These are phyloP conservation scores for Myotis daubentonii DNA, from an alignment of 2,797 vertebrate genomes.

Conservation along the genomic window DNA sequence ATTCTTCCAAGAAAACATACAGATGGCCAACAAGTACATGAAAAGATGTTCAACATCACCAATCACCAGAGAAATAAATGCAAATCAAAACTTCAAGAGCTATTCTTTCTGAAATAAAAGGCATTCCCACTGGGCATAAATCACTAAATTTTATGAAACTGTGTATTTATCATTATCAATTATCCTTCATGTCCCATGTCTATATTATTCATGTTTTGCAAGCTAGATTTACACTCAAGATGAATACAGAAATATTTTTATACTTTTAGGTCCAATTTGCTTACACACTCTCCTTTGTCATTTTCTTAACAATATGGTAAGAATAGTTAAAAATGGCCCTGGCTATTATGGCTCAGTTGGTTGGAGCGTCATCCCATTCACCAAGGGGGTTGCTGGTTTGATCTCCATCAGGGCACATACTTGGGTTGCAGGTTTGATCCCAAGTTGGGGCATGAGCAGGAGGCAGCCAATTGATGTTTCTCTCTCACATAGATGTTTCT, in stretches of 20 bases:
- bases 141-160: neutral
- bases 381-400: neutral
- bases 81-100: neutral
- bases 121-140: neutral
- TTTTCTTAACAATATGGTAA: neutral
- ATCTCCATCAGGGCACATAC: neutral
- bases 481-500: neutral
- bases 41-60: neutral
- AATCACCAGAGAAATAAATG: neutral
- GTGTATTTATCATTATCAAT: neutral
- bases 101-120: neutral
- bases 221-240: neutral
- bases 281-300: neutral
- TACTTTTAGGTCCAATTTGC: neutral
- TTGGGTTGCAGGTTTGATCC: neutral
- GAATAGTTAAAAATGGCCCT: neutral
- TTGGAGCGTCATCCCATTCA: neutral
- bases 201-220: neutral
- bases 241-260: neutral
- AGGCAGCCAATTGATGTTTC: neutral
- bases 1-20: neutral
- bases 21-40: neutral
- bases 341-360: neutral
- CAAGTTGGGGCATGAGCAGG: neutral
- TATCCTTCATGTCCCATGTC: neutral